Evolutionary conservation across 2,888 invertebrate species (phyloP), one percentile per base, ranked within the genome.

Genomic region (Hololepta plana): DNA sequence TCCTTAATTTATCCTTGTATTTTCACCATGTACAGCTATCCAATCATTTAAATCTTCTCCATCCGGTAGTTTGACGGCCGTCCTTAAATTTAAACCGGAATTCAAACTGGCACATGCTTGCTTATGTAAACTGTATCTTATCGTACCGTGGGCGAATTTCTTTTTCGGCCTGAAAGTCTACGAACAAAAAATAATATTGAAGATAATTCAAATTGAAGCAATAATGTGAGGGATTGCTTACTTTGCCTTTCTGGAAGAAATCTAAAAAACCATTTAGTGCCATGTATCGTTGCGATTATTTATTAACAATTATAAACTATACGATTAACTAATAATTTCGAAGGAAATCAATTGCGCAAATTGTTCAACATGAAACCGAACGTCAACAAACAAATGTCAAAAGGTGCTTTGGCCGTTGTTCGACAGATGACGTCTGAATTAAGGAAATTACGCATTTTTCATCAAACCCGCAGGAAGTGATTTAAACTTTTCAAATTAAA

Each of bases 161-260:
- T 88, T 90, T 53, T 80, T 85, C 4, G 87, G 87, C 31, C 80
- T 62, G 53, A 90, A 90, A 12, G 90, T 90, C 87, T 90, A 40
- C 12, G 57, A 55, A 36, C 37, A 33, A 16, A 22, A n/a, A 19
- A 27, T 24, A 20, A 21, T 27, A 9, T 15, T 26, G 26, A 26
- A n/a, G 25, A 33, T 28, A 29, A 16, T 10, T 21, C 23, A 32
- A 25, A 26, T 12, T 25, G 22, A 24, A 12, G 12, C 21, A 24
- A 27, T 25, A 24, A 20, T 25, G 19, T 19, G 23, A 23, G 16
- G 30, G 29, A 29, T 27, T 24, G 38, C 38, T 49, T 55, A 75
- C 76, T 62, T 72, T 76, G 48, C 74, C 75, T 51, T 77, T 77
- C 43, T 76, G 75, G 44, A 77, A 77, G 49, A 77, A 76, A 38